Evolutionary conservation across 2,113 vertebrate species (phyloP).

Genomic region (Cheirogaleus medius): DNA sequence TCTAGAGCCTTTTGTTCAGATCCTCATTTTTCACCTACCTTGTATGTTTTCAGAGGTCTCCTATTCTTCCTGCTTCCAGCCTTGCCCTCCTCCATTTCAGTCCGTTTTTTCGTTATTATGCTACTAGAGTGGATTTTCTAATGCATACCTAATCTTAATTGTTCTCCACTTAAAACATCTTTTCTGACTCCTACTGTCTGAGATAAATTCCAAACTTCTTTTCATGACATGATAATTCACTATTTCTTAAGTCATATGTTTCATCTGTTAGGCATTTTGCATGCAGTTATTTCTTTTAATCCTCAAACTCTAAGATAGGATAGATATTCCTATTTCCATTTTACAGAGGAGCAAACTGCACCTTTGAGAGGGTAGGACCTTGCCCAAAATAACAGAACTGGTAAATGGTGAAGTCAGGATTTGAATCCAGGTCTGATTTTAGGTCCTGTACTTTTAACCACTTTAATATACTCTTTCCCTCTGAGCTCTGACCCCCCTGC

Average conservation of each 20-base stretch:
- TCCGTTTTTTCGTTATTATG: not conserved
- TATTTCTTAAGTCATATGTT: not conserved
- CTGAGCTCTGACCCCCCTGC: not conserved
- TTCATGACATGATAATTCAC: not conserved
- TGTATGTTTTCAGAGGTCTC: not conserved
- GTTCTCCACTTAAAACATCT: not conserved
- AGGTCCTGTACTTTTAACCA: not conserved
- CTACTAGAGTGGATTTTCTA: not conserved
- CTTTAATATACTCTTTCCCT: not conserved
- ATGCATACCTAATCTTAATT: not conserved
- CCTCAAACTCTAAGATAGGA: not conserved
- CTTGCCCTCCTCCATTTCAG: not conserved
- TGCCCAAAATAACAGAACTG: not conserved
- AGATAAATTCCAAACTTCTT: slow-evolving; percentile 41
- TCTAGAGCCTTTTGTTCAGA: not conserved
- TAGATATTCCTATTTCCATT: not conserved
- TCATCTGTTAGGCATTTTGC: slow-evolving; percentile 28
- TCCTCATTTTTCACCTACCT: not conserved
- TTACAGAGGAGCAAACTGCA: not conserved
- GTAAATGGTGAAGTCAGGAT: not conserved
- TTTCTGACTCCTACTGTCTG: not conserved
- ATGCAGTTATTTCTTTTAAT: slow-evolving; percentile 4
- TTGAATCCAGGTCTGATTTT: not conserved
- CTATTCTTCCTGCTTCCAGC: not conserved
- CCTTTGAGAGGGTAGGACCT: not conserved